Evolutionary conservation across 2,888 invertebrate genomes (phyloP), one percentile per base, ranked within the genome.

Genomic region (Phengaris arion): DNA sequence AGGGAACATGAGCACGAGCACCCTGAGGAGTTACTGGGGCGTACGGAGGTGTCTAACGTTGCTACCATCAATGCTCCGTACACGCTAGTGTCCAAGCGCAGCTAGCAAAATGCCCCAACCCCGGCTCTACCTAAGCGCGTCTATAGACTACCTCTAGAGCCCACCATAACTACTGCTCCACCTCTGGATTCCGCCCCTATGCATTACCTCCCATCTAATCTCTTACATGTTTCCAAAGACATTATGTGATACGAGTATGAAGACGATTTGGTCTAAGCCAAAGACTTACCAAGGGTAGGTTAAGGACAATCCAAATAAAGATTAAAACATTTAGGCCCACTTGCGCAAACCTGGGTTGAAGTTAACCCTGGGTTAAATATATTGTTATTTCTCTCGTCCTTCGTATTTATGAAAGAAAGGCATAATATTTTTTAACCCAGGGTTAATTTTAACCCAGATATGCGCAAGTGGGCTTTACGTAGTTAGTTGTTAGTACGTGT

Each of bases 31-130:
- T 81, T 90, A 76, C 81, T 91, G 12, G 85, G 85, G 2, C 86
- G 85, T 68, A 86, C 89, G 0, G 89, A 92, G 79, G 80, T 89
- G 51, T 88, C 89, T 46, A 88, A 84, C 77, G 90, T 93, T 57
- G 89, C 92, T 5, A 91, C 92, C 75, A 92, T 91, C 82, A 89
- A 90, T 81, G 88, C 91, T 55, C 91, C 92, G 7, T 89, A 86
- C 81, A 87, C 88, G 74, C 81, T 88, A 64, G 86, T 86, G 55
- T 77, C 86, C 0, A 91, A 90, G 77, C 84, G 85, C 79, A 92
- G 91, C 89, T 93, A 92, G 85, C 92, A 87, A 82, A 85, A 85
- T 79, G 87, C 85, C 77, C 80, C 77, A 45, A 78, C 85, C 77
- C 85, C 86, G 74, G 82, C 78, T 73, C 76, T 78, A 12, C 79